Percentiles rank a stretch among this genome's conserved stretches.
Evolutionary conservation across 35 echinoderm and acorn worm genomes (phyloP).

Genomic region (Acanthaster planci): DNA sequence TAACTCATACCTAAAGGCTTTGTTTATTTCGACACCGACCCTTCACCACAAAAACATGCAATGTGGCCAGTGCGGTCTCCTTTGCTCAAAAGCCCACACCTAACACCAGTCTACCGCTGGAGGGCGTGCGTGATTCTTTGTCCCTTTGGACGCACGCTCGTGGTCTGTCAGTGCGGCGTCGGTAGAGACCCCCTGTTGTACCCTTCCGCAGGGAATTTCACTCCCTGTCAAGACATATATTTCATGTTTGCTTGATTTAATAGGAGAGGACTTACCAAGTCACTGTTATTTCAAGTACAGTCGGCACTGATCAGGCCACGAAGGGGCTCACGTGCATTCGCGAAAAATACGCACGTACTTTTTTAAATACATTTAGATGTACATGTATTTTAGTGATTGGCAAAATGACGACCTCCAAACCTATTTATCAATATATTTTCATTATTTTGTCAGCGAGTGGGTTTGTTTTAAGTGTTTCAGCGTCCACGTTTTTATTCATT

Average conservation of each 20-base stretch:
- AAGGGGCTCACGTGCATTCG: not conserved
- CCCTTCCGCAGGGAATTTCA: not conserved
- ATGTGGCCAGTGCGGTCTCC: constrained; percentile 7
- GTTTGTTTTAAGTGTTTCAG: no score
- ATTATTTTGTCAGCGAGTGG: no score
- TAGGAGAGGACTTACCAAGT: not conserved
- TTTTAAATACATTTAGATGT: no score
- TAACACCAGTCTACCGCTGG: constrained; percentile 24
- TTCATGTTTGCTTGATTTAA: constrained; percentile 4
- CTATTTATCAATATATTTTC: no score
- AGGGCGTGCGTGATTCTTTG: constrained; percentile 16
- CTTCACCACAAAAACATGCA: not conserved
- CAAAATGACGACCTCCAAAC: no score
- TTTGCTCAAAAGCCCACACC: not conserved
- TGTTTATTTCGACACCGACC: constrained; percentile 5
- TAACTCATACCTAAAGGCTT: not conserved
- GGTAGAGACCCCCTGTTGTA: not conserved
- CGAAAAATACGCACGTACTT: no score
- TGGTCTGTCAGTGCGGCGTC: not conserved
- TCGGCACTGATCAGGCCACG: not conserved
- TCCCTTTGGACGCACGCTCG: constrained; percentile 10
- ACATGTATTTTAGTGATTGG: no score
- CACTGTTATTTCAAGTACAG: constrained; percentile 2
- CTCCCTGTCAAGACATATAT: constrained; percentile 4
- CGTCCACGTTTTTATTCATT: no score